Conservation (phyloP, 2,888 invertebrate genomes). For the Cheilosia variabilis region DNA sequence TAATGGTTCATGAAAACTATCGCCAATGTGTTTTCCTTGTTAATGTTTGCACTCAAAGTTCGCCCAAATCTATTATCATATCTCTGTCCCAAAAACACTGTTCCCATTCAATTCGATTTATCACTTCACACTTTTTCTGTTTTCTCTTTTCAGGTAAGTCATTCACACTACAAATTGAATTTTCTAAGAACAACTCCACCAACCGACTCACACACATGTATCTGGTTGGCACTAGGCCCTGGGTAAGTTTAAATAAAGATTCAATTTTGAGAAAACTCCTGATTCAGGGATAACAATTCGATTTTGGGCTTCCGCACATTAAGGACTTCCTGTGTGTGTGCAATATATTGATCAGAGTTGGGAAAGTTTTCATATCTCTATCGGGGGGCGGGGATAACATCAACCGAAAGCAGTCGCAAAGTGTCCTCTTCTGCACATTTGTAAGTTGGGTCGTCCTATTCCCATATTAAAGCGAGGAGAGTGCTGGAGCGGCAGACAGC, state of each 20-base stretch:
- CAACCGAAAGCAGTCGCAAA: slow-evolving; percentile 4
- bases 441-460: background rate
- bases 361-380: slow-evolving; percentile 29
- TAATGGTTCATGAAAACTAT: slow-evolving; percentile 19
- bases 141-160: slow-evolving; percentile 67
- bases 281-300: slow-evolving; percentile 48
- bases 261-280: slow-evolving; percentile 40
- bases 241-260: slow-evolving; percentile 53
- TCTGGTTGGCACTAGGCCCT: background rate
- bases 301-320: slow-evolving; percentile 31
- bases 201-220: slow-evolving; percentile 12
- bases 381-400: slow-evolving; percentile 42
- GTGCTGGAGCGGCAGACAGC: background rate
- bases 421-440: slow-evolving; percentile 1
- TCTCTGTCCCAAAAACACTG: background rate
- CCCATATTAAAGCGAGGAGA: background rate
- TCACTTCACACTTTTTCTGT: slow-evolving; percentile 19
- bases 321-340: slow-evolving; percentile 30
- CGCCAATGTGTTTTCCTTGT: slow-evolving; percentile 3
- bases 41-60: slow-evolving; percentile 20
- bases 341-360: slow-evolving; percentile 34
- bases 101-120: slow-evolving; percentile 1
- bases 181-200: slow-evolving; percentile 48
- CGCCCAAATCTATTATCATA: background rate
- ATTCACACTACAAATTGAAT: slow-evolving; percentile 43